Evolutionary conservation across 2,888 invertebrate species (phyloP), one percentile per base, ranked within the genome.

Genomic region (Lepidochrysops patricia): DNA sequence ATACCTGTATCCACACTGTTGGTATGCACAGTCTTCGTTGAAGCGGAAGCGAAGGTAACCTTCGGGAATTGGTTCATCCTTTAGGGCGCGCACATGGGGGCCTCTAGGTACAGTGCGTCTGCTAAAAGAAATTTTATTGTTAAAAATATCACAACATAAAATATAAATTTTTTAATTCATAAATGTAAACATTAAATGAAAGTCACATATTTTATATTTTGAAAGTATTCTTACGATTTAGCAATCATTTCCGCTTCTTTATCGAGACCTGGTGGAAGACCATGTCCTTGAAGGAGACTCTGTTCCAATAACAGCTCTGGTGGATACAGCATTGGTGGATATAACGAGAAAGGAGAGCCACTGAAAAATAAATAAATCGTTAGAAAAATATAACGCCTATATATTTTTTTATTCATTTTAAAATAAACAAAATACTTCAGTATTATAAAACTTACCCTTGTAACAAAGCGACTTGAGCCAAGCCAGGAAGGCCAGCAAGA

Each of bases 1-100:
- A 58, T 60, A 90, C 90, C 90, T 84, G 77, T 97, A 97, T 59
- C 97, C 96, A 76, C 97, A 97, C 69, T 95, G 95, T 62, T 94
- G 92, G 72, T 97, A 97, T 62, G 95, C 94, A 71, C 97, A 97
- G 82, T 97, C 97, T 76, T 97, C 96, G 72, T 97, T 97, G 82
- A 97, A 97, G 69, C 96, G 91, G 82, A 96, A 97, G 66, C 97
- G 91, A 1, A 96, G 89, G 76, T 97, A 97, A 0, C 97, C 97
- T 60, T 94, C 94, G 4, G 97, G 97, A 9, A 97, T 96, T 0
- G 96, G 96, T 72, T 97, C 97, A 70, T 97, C 97, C 72, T 97
- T 96, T 66, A 96, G 84, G 70, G 96, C 93, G 26, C 94, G 87
- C 93, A 95, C 94, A 65, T 90, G 84, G 0, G 90, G 89, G 0